Base-by-base conservation (phyloP, 2,888 invertebrate species). In the Monopis laevigella region DNA sequence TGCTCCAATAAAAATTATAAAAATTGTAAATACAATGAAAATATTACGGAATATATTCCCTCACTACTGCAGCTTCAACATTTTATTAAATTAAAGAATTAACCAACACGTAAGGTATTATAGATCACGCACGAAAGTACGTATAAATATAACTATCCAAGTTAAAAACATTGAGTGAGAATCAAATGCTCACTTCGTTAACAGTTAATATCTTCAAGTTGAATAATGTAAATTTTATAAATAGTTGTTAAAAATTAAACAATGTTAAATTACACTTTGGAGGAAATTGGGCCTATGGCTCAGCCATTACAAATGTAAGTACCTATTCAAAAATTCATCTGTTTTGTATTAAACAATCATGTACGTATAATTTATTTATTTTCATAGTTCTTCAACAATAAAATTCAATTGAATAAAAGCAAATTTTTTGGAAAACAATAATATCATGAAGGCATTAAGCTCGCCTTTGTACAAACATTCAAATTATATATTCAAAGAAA, bases 51-150 rank as follows among this genome's bases (percentile, higher is more conserved):
- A n/a, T n/a, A n/a, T n/a, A n/a, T n/a, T n/a, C n/a, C n/a, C n/a
- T n/a, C 12, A 32, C 10, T 32, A 16, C 13, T 16, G 32, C 14
- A 6, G 28, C 28, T 28, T 34, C 13, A 21, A 3, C 19, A 28
- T 73, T 71, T 77, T 78, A 82, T 82, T 82, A 60, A 81, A 82
- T 82, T 82, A 82, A 78, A 68, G 68, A 72, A 77, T 82, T 82
- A 82, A 63, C 63, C 42, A 63, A 46, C 81, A 82, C 47, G 48
- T 27, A 43, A 38, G 14, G 10, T 21, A 6, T 44, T 46, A 10
- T 13, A 19, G 17, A 39, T 39, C 39, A 39, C 78, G 77, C 78
- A 74, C 67, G 54, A 59, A 66, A 60, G 53, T 53, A 59, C 62
- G 53, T 46, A 68, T 78, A 80, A 77, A 80, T 71, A 77, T 71